Percentiles rank a stretch among this genome's conserved stretches.
Conservation (phyloP, 2,888 invertebrate genomes). For the Lepeophtheirus nordmannii region DNA sequence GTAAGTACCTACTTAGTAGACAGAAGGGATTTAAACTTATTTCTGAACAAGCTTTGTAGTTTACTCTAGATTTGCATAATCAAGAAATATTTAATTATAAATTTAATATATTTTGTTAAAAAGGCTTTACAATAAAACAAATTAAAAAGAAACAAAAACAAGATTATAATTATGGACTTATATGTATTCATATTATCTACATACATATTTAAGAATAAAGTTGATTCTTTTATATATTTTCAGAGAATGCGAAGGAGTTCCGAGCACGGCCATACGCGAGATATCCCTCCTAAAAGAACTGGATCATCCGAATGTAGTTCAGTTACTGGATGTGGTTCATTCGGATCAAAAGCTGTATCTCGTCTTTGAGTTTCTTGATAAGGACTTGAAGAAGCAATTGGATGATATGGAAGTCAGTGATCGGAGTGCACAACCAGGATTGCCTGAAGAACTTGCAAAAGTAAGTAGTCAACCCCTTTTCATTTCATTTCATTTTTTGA, state of each 20-base stretch:
- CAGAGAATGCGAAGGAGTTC: constrained; percentile 90
- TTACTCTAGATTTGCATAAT: too few species aligned
- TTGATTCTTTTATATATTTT: constrained; percentile 28
- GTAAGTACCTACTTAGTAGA: too few species aligned
- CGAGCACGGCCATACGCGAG: constrained; percentile 90
- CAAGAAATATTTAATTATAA: too few species aligned
- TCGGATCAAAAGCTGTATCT: constrained; percentile 70
- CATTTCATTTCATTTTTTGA: neutral
- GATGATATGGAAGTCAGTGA: constrained; percentile 4
- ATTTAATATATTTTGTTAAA: too few species aligned
- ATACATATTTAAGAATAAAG: too few species aligned
- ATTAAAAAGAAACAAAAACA: too few species aligned
- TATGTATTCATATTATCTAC: too few species aligned
- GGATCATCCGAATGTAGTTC: constrained; percentile 74
- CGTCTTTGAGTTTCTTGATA: constrained; percentile 82
- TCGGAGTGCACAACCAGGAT: constrained; percentile 32
- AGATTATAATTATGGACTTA: too few species aligned
- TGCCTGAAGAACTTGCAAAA: constrained; percentile 50
- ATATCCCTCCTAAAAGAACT: constrained; percentile 81
- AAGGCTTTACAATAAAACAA: too few species aligned
- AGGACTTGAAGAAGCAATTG: constrained; percentile 39
- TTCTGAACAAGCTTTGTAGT: too few species aligned
- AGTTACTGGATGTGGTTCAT: constrained; percentile 72
- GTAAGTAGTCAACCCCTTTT: constrained; percentile 36
- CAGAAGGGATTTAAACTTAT: too few species aligned